Evolutionary conservation across 2,113 vertebrate species (phyloP).

Genomic region (Brachyistius frenatus): DNA sequence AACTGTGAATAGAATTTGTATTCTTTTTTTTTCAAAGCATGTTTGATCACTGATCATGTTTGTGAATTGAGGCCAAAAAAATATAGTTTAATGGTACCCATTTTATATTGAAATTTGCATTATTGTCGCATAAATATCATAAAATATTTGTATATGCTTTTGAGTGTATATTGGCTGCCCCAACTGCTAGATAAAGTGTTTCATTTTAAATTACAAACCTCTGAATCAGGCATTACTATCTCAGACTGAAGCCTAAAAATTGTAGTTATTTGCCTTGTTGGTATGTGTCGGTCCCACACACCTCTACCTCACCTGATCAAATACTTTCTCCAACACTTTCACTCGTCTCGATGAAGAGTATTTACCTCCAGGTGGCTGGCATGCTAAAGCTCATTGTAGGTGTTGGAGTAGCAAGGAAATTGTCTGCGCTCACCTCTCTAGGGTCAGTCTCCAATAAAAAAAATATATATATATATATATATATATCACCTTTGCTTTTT

Average conservation of each 20-base stretch:
- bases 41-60: too few relatives aligned
- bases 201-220: not conserved
- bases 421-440: conserved; percentile 3
- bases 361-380: conserved; percentile 17
- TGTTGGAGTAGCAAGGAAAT: not conserved
- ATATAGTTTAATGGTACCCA: too few relatives aligned
- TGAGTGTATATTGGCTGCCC: not conserved
- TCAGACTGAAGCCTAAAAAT: conserved; percentile 3
- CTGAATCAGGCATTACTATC: not conserved
- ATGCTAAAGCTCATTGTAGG: conserved; percentile 19
- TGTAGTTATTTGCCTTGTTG: not conserved
- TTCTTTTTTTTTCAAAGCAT: too few relatives aligned
- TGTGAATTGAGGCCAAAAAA: too few relatives aligned
- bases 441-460: not conserved
- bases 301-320: conserved; percentile 12
- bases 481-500: conserved; percentile 11
- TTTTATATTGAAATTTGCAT: too few relatives aligned
- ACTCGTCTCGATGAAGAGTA: conserved; percentile 42
- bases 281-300: not conserved
- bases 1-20: too few relatives aligned
- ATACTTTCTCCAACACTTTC: conserved; percentile 33
- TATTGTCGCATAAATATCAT: not conserved
- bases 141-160: not conserved
- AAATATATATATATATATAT: not conserved
- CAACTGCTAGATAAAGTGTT: not conserved